Base-by-base conservation (phyloP, 2,113 vertebrate species). In the Dryoscopus gambensis region DNA sequence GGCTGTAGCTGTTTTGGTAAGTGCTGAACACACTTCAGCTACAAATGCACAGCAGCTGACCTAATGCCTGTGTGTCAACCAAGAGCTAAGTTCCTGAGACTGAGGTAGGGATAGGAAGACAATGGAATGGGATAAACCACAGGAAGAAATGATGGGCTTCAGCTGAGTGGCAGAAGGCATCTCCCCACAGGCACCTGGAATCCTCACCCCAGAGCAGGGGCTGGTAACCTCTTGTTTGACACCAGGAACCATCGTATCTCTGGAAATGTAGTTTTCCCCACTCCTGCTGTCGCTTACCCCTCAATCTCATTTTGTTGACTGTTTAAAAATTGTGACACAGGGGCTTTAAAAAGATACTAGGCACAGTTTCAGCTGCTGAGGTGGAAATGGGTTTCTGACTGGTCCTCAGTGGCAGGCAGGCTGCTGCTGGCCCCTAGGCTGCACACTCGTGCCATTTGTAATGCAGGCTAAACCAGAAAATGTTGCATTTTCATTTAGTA, bases 231-330 rank as follows among this genome's bases (percentile, higher is more conserved):
- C 21, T 21, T 27, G 15, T 23, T 30, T 86, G 35, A 17, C 13
- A 8, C 10, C 3, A 8, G 57, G 52, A 67, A 40, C 31, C 7
- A 8, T 1, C 0, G 0, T 13, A 15, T 22, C 23, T 60, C 47
- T 52, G 42, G 11, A 56, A 84, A 47, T 27, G 23, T 27, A 42
- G 17, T 68, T 57, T 70, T 62, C 23, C 23, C 31, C 13, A 19
- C 11, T 68, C 42, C 50, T 64, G 22, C 18, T 23, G 11, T 49
- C 1, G 1, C n/a, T 52, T 44, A 7, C 25, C 28, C 27, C 31
- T 37, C 40, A 46, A 27, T 23, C 17, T 59, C 22, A 16, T 53
- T 57, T 71, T 77, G 30, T 8, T 90, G 11, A 9, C 20, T 7
- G 15, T 47, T 70, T 50, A 88, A 73, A 69, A 81, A 60, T 18